Base-by-base conservation (phyloP, 1,140 invertebrate genomes). In the Hetaerina americana region DNA sequence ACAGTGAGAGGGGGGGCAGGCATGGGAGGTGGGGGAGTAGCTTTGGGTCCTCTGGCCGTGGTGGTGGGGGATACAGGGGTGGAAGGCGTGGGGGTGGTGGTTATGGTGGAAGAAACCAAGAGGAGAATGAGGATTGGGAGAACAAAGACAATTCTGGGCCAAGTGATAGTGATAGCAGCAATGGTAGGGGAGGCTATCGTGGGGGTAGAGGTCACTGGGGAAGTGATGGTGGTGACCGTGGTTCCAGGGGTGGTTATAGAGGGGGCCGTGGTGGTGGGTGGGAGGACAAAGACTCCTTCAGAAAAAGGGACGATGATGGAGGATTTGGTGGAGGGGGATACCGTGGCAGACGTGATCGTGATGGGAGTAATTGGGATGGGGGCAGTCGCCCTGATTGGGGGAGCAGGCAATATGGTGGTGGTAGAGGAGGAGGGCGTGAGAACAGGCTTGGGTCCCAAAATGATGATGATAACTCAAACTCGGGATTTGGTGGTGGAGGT, bases 281-380 rank as follows among this genome's bases (percentile, higher is more conserved):
- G 70, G 22, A 73, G 75, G 26, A 77, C 77, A 6, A 78, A 78
- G 12, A 69, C 73, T 28, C 71, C 77, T 68, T 82, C 80, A 26
- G 72, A 71, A 6, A 77, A 80, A 66, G 74, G 76, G 0, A 72
- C 76, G 15, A 57, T 57, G 40, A 57, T 10, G 40, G 40, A 18
- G 40, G 22, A 2, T 10, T 1, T 57, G 40, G 22, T 57, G 22
- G 40, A 12, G 22, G 40, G 22, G 22, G 10, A 18, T 12, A 57
- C 40, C 40, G 40, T 12, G 15, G 2, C 22, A n/a, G 40, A 10
- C 15, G 10, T 57, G 40, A 57, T 5, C 1, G 1, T 57, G 40
- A 57, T 57, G 40, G 40, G 15, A 57, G 40, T 57, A n/a, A n/a
- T n/a, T n/a, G n/a, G n/a, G n/a, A n/a, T n/a, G n/a, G n/a, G n/a